These are phyloP conservation scores for Apocheima hispidaria DNA, from an alignment of 2,888 invertebrate species.

Conservation along the genomic window DNA sequence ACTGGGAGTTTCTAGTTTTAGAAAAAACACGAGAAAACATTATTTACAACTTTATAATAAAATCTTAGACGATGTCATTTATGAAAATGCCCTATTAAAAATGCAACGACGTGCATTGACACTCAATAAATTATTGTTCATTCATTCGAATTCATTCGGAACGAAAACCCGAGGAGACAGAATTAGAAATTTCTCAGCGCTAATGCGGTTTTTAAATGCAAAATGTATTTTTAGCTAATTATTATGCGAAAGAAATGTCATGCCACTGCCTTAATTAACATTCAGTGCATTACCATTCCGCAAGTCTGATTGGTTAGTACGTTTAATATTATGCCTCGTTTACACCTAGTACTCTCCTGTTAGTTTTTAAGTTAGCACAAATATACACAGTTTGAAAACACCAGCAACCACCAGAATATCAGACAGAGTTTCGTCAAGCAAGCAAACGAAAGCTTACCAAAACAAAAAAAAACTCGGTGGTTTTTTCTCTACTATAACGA, in stretches of 20 bases:
- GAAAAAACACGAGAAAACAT: no score
- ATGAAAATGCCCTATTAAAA: background rate
- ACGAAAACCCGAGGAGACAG: constrained; percentile 11
- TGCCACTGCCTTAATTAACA: constrained; percentile 47
- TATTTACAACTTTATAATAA: no score
- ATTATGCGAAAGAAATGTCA: constrained; percentile 52
- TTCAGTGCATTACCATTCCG: constrained; percentile 45
- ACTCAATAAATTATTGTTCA: background rate
- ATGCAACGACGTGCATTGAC: background rate
- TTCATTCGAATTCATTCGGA: constrained; percentile 6
- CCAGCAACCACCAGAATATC: no score
- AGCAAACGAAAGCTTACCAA: no score
- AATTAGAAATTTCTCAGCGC: constrained; percentile 31
- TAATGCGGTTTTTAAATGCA: constrained; percentile 36
- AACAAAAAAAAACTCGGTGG: no score
- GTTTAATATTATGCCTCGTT: background rate
- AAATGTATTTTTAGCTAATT: constrained; percentile 48
- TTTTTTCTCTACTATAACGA: no score
- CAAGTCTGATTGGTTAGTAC: background rate
- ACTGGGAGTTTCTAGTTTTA: no score
- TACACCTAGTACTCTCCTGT: background rate
- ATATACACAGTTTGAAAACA: no score
- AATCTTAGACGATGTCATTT: no score
- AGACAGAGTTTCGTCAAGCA: no score
- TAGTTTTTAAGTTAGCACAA: no score